These are phyloP conservation scores for Yponomeuta sedellus DNA, from an alignment of 2,888 invertebrate species.

Conservation along the genomic window DNA sequence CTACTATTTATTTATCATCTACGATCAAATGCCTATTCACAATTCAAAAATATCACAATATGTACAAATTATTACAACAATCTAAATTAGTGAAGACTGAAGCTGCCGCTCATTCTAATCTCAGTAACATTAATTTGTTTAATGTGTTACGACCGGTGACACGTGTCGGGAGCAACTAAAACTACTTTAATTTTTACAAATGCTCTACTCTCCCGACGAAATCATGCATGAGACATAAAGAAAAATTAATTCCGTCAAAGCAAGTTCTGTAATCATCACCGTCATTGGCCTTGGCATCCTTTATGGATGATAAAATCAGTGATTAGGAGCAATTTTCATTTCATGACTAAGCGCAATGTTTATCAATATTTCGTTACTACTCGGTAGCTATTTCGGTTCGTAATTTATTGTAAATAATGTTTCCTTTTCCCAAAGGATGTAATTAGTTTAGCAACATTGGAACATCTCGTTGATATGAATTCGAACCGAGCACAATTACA, in stretches of 20 bases:
- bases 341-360: too few relatives aligned
- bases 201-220: neutral
- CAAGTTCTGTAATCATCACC: neutral
- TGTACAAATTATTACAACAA: constrained; percentile 59
- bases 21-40: constrained; percentile 49
- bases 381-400: too few relatives aligned
- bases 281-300: too few relatives aligned
- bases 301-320: too few relatives aligned
- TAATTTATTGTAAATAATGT: neutral
- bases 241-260: neutral
- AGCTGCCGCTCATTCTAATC: constrained; percentile 22
- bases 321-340: too few relatives aligned
- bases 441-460: neutral
- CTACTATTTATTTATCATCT: constrained; percentile 17
- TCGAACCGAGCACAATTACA: constrained; percentile 29
- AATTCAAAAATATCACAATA: constrained; percentile 75
- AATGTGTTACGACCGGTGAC: constrained; percentile 12
- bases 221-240: neutral
- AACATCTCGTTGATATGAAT: constrained; percentile 8
- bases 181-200: neutral
- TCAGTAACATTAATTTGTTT: constrained; percentile 51
- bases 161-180: constrained; percentile 1
- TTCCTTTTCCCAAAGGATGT: neutral
- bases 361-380: too few relatives aligned
- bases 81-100: constrained; percentile 30